Evolutionary conservation across 2,888 invertebrate genomes (phyloP).

Genomic region (Heliconius charithonia): DNA sequence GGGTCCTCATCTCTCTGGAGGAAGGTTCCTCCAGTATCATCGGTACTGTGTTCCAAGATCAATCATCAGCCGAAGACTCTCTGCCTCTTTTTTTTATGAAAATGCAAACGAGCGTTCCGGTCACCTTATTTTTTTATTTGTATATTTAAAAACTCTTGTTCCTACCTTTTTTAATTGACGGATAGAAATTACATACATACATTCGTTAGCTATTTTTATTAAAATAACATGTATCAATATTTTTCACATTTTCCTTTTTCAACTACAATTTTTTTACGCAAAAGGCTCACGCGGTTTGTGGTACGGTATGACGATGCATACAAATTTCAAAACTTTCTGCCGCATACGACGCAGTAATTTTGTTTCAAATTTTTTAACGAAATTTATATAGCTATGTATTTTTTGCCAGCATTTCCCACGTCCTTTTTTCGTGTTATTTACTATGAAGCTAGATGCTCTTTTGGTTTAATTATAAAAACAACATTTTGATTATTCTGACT

Average conservation of each 20-base stretch:
- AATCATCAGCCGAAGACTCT: too few relatives aligned
- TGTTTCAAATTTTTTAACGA: conserved; percentile 20
- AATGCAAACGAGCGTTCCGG: too few relatives aligned
- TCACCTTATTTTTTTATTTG: too few relatives aligned
- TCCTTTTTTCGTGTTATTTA: background rate
- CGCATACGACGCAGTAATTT: conserved; percentile 28
- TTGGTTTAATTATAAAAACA: background rate
- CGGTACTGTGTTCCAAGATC: too few relatives aligned
- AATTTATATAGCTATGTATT: conserved; percentile 5
- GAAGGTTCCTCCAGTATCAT: too few relatives aligned
- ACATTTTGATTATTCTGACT: background rate
- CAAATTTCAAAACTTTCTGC: conserved; percentile 29
- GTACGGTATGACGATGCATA: conserved; percentile 27
- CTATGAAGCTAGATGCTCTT: background rate
- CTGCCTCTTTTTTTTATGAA: too few relatives aligned
- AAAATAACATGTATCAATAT: conserved; percentile 8
- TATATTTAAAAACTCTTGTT: too few relatives aligned
- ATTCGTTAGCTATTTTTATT: background rate
- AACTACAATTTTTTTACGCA: conserved; percentile 25
- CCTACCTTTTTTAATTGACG: too few relatives aligned
- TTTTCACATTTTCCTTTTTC: conserved; percentile 20
- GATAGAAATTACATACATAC: too few relatives aligned
- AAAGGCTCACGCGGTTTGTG: conserved; percentile 26
- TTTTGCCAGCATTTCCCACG: background rate
- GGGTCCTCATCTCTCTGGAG: too few relatives aligned